phyloP scores from a whole-genome alignment of 2,888 invertebrate species.

The Allophyes oxyacanthae region DNA sequence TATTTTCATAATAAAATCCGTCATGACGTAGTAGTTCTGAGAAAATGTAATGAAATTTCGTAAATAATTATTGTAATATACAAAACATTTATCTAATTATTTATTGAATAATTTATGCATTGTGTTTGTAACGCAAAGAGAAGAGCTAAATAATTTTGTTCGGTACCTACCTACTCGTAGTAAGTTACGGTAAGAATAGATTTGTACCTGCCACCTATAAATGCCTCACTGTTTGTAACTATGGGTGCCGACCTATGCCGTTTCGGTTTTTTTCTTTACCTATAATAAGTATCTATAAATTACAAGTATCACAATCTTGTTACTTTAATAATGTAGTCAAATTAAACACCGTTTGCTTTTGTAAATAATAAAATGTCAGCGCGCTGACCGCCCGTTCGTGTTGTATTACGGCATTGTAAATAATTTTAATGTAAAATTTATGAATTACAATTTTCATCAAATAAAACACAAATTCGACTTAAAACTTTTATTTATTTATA shows the following conservation, averaged over 20 bases:
- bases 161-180: slow-evolving; percentile 14
- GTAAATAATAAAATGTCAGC: slow-evolving; percentile 75
- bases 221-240: slow-evolving; percentile 30
- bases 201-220: slow-evolving; percentile 39
- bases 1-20: slow-evolving; percentile 54
- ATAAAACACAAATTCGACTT: slow-evolving; percentile 82
- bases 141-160: slow-evolving; percentile 32
- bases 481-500: slow-evolving; percentile 35
- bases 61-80: slow-evolving; percentile 2
- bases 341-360: slow-evolving; percentile 71
- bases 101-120: slow-evolving; percentile 16
- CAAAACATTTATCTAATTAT: slow-evolving; percentile 3
- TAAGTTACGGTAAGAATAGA: slow-evolving; percentile 38
- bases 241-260: slow-evolving; percentile 8
- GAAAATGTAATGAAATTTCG: slow-evolving; percentile 16
- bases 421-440: slow-evolving; percentile 87
- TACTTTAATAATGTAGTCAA: slow-evolving; percentile 34
- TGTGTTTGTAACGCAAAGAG: slow-evolving; percentile 17
- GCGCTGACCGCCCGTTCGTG: slow-evolving; percentile 73
- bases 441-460: slow-evolving; percentile 88
- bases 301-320: slow-evolving; percentile 24
- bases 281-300: slow-evolving; percentile 7
- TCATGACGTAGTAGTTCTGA: slow-evolving; percentile 27
- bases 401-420: slow-evolving; percentile 84
- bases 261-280: slow-evolving; percentile 14